Conservation (phyloP, 2,888 invertebrate genomes). For the Drosophila longiperda region DNA sequence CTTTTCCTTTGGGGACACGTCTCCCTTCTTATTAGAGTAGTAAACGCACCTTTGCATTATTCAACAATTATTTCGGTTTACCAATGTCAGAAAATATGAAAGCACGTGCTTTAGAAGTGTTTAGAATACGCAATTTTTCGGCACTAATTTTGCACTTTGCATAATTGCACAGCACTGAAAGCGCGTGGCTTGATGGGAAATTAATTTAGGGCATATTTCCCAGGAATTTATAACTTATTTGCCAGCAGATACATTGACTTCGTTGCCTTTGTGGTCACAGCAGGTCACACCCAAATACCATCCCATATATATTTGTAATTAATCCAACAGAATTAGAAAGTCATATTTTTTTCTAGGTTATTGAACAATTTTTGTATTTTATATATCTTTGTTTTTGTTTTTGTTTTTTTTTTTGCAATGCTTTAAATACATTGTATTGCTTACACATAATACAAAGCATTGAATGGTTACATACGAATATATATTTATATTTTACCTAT, state of each 20-base stretch:
- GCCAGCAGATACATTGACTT: not conserved
- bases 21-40: not conserved
- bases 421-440: conserved; percentile 35
- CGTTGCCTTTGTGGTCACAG: not conserved
- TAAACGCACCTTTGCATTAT: conserved; percentile 32
- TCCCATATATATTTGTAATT: not conserved
- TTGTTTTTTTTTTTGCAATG: conserved; percentile 15
- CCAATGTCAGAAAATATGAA: not conserved
- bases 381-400: conserved; percentile 35
- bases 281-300: not conserved
- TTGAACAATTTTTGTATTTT: conserved; percentile 59
- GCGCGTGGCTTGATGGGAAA: not conserved
- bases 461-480: conserved; percentile 34
- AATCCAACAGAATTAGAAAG: not conserved
- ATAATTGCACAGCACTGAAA: conserved; percentile 33
- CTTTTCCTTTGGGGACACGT: conserved; percentile 3
- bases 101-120: conserved; percentile 3
- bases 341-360: conserved; percentile 15
- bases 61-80: not conserved
- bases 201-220: too few species aligned
- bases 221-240: not conserved
- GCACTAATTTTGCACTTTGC: not conserved
- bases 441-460: conserved; percentile 49
- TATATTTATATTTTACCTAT: conserved; percentile 29
- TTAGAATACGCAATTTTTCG: not conserved